Base-by-base conservation (phyloP, 2,888 invertebrate species). In the Crocallis elinguaria region DNA sequence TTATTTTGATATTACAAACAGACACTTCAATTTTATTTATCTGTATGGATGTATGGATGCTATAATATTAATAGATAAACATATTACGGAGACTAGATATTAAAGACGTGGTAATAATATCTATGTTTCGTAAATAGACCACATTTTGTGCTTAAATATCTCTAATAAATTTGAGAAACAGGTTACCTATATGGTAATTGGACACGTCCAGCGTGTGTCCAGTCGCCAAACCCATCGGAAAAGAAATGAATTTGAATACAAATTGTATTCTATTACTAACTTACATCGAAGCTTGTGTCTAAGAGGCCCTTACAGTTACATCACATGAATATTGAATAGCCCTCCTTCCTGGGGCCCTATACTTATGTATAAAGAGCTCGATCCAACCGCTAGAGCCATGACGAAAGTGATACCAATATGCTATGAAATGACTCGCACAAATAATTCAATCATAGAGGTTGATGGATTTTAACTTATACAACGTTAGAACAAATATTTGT, bases 201-300 rank as follows among this genome's bases (percentile, higher is more conserved):
- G 19, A 57, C 55, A 56, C 50, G 57, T 45, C 32, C 30, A 36
- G 27, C 39, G 42, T 45, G 44, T 41, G 49, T 41, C 17, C 38
- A 57, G 43, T 55, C 48, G 57, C 48, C 50, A 54, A 57, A 64
- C 60, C 44, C 57, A 70, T 66, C 61, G 52, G 32, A 64, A 67
- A 67, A 66, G 60, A 55, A 66, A 44, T 60, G 51, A 60, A 69
- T 72, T 70, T 62, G 60, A 64, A 73, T 72, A 67, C 63, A 70
- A 71, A 73, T 70, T 64, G 59, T 42, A 56, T 64, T 64, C 61
- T 66, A 69, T 64, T 71, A 70, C 64, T 51, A 62, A 62, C 64
- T 67, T 66, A 62, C 61, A 54, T 57, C 61, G 53, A 61, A 64
- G 64, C 67, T 66, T 67, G 69, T 71, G 70, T 64, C 64, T 59